A percentile compares a stretch with the other conserved stretches of the same genome.
Evolutionary conservation across 2,888 invertebrate species (phyloP).

Genomic region (Perizoma affinitatum): DNA sequence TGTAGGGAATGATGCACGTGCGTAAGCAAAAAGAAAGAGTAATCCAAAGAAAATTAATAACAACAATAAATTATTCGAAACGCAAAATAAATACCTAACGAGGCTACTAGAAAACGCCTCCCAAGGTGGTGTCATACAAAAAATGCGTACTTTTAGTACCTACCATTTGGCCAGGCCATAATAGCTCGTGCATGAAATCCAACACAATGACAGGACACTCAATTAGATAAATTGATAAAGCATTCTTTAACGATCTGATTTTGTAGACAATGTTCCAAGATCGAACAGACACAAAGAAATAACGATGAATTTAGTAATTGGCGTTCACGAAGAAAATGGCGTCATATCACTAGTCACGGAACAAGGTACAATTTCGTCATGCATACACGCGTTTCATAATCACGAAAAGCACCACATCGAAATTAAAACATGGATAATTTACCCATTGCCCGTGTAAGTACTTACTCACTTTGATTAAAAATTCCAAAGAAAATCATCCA

Average conservation of each 20-base stretch:
- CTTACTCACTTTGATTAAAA: conserved; percentile 83
- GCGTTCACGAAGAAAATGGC: conserved; percentile 85
- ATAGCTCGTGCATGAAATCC: conserved; percentile 39
- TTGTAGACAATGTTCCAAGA: conserved; percentile 10
- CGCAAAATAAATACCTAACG: conserved; percentile 44
- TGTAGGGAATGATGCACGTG: background rate
- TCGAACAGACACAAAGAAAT: conserved; percentile 66
- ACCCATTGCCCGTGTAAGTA: conserved; percentile 55
- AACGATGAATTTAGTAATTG: conserved; percentile 79
- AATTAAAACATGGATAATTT: conserved; percentile 59
- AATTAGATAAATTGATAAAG: conserved; percentile 11
- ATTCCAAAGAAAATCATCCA: conserved; percentile 84
- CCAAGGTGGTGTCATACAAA: conserved; percentile 73
- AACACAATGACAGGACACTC: conserved; percentile 19
- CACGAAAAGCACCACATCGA: conserved; percentile 64
- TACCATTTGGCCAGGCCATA: conserved; percentile 36
- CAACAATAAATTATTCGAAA: background rate
- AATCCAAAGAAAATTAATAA: background rate
- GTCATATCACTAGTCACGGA: conserved; percentile 84
- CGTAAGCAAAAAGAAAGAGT: too few relatives aligned
- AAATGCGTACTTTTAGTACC: conserved; percentile 51
- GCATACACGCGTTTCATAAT: conserved; percentile 65
- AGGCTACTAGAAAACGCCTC: conserved; percentile 58
- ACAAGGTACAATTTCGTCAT: conserved; percentile 83
- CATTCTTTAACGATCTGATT: conserved; percentile 11